phyloP scores from a whole-genome alignment of 2,113 vertebrate species.

The Sitta europaea region DNA sequence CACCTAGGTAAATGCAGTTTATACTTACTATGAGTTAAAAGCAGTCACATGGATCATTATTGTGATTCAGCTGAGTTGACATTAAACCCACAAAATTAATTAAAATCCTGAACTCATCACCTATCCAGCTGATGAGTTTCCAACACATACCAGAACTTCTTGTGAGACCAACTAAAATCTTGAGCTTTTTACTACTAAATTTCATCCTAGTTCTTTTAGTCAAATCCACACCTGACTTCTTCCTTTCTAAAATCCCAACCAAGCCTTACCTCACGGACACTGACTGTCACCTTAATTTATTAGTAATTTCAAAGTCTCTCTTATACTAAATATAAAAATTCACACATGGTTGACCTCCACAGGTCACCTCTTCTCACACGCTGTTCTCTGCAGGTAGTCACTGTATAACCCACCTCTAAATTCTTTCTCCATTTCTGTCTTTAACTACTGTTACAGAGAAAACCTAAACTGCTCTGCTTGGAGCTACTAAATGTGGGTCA shows the following conservation, averaged over 20 bases:
- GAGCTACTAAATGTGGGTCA: not conserved
- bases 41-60: not conserved
- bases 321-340: not conserved
- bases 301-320: not conserved
- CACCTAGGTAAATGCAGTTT: not conserved
- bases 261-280: not conserved
- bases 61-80: not conserved
- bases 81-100: not conserved
- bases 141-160: not conserved
- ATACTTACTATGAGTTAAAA: not conserved
- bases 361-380: fast-evolving
- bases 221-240: not conserved
- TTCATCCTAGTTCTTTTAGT: not conserved
- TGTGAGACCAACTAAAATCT: not conserved
- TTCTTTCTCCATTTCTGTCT: not conserved
- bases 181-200: not conserved
- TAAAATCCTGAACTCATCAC: not conserved
- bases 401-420: not conserved
- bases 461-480: not conserved
- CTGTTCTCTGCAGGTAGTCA: not conserved
- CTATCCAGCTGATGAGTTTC: not conserved
- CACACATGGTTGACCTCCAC: fast-evolving
- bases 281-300: not conserved
- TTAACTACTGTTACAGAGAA: not conserved
- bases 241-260: not conserved